Percentiles rank a stretch among this genome's conserved stretches.
Evolutionary conservation across 2,888 invertebrate species (phyloP).

Genomic region (Balanococcus diminutus): DNA sequence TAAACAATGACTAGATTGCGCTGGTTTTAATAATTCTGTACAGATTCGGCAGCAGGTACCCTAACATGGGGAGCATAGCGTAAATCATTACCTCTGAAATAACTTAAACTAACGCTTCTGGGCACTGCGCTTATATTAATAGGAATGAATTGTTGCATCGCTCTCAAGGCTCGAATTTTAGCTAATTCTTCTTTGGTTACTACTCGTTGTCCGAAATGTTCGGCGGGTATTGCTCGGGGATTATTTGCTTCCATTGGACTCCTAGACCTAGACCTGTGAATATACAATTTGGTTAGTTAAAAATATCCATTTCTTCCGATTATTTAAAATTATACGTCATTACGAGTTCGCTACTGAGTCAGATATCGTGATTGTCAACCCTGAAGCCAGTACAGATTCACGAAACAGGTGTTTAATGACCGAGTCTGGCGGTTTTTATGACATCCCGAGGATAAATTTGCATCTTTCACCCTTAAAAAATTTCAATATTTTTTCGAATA

Average conservation of each 20-base stretch:
- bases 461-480: background rate
- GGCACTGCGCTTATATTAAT: conserved; percentile 26
- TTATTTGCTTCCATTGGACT: conserved; percentile 7
- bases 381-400: background rate
- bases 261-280: background rate
- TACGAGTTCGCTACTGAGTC: background rate
- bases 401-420: background rate
- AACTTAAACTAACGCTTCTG: conserved; percentile 13
- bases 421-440: background rate
- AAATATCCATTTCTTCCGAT: background rate
- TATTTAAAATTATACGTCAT: background rate
- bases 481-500: background rate
- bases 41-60: conserved; percentile 16
- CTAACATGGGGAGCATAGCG: background rate
- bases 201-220: background rate
- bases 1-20: background rate
- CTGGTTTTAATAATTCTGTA: background rate
- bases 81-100: conserved; percentile 24
- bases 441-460: background rate
- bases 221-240: background rate
- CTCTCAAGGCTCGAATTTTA: conserved; percentile 12
- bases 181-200: conserved; percentile 29
- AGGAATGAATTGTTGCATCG: conserved; percentile 4
- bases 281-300: background rate
- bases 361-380: background rate